Conservation (phyloP, 2,113 vertebrate genomes). For the Balaenoptera acutorostrata region DNA sequence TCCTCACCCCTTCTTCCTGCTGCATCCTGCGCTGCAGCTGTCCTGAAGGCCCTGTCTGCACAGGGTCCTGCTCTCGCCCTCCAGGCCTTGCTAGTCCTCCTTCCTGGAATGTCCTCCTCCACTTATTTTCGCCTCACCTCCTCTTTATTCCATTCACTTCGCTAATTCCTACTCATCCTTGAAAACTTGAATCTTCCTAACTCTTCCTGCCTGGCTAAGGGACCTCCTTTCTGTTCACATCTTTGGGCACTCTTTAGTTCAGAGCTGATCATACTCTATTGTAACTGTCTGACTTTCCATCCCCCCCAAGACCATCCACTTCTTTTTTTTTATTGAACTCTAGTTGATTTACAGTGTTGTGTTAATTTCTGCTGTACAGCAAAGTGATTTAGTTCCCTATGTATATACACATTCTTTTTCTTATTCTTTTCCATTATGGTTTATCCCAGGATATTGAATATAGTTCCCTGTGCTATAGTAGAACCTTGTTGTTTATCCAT, state of each 20-base stretch:
- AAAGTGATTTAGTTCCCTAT: neutral
- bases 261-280: neutral
- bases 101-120: neutral
- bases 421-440: neutral
- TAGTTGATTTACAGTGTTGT: neutral
- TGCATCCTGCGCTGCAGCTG: fast-evolving
- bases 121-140: neutral
- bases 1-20: neutral
- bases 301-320: neutral
- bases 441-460: neutral
- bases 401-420: neutral
- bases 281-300: neutral
- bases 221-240: neutral
- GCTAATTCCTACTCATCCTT: neutral
- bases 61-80: neutral
- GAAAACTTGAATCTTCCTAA: neutral
- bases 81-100: neutral
- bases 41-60: neutral
- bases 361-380: neutral
- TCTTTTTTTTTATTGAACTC: neutral
- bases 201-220: neutral
- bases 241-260: neutral
- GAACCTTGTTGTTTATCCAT: neutral
- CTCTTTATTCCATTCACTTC: neutral
- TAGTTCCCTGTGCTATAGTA: neutral